These are phyloP conservation scores for Oryzias celebensis DNA, from an alignment of 2,113 vertebrate species.

Conservation along the genomic window DNA sequence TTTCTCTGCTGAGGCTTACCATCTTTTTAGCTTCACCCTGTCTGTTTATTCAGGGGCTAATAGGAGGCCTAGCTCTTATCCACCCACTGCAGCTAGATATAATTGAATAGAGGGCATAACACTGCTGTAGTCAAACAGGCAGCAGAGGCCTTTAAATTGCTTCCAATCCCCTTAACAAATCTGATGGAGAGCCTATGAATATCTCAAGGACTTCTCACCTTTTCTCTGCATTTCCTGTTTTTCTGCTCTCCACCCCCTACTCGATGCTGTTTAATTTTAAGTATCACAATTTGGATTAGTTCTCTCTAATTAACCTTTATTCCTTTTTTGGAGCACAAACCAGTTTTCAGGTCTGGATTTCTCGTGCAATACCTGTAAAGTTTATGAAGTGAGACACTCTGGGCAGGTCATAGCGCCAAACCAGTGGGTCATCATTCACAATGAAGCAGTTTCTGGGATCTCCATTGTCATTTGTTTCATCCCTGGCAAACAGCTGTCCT, in stretches of 20 bases:
- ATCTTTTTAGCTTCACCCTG: conserved; percentile 43
- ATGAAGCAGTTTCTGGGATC: too few species aligned
- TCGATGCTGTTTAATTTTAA: not conserved
- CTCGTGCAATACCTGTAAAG: not conserved
- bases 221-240: conserved; percentile 11
- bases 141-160: conserved; percentile 70
- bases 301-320: conserved; percentile 25
- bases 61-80: conserved; percentile 67
- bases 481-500: too few species aligned
- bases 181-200: conserved; percentile 74
- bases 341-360: conserved; percentile 3
- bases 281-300: not conserved
- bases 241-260: not conserved
- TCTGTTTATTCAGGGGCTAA: conserved; percentile 71
- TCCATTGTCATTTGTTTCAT: too few species aligned
- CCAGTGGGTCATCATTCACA: too few species aligned
- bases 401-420: too few species aligned
- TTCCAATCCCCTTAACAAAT: conserved; percentile 75
- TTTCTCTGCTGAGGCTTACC: conserved; percentile 39
- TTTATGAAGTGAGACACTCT: too few species aligned
- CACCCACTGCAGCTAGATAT: conserved; percentile 58
- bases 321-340: conserved; percentile 16
- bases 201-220: conserved; percentile 60
- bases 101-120: conserved; percentile 74
- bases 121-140: conserved; percentile 71